Base-by-base conservation (phyloP, 2,888 invertebrate species). In the Pediacus dermestoides region DNA sequence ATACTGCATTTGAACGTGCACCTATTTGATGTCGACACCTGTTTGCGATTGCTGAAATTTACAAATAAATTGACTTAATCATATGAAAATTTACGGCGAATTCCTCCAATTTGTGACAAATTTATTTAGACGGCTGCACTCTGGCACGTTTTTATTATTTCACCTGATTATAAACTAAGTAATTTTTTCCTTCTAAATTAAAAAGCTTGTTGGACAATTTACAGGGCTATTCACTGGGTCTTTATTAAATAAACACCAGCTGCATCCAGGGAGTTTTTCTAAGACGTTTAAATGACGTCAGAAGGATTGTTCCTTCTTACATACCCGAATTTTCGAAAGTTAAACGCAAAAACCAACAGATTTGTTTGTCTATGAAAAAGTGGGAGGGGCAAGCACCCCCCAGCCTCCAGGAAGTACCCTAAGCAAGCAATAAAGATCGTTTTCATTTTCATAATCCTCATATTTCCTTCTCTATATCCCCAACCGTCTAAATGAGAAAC, bases 21-120 rank as follows among this genome's bases (percentile, higher is more conserved):
- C 12, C n/a, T 7, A 9, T 10, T 28, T 28, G 13, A 13, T 28
- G 39, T 32, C 52, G 43, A 50, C 57, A 57, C 57, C 57, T 57
- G 57, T 51, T 48, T 36, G 39, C 46, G 45, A 51, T 53, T 47
- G 52, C 50, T 34, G 43, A 49, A 53, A 57, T 57, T 58, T 57
- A 51, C 52, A 57, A 60, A 53, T 49, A 59, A 59, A 58, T 58
- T 56, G 55, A 55, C 53, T 55, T 58, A 60, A 60, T 60, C 58
- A 58, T 57, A 55, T 51, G 56, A 54, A 59, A 57, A 57, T 58
- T 55, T 46, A 41, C 50, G 39, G 44, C 31, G 39, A 44, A 44
- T 44, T 44, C 38, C 44, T 31, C 41, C 44, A 44, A 44, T 44
- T 44, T 41, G 35, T 32, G 35, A 35, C 38, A 41, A 45, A 45